Percentiles rank a stretch among this genome's conserved stretches.
Conservation (phyloP, 2,797 vertebrate species). For the Novumbra hubbsi region DNA sequence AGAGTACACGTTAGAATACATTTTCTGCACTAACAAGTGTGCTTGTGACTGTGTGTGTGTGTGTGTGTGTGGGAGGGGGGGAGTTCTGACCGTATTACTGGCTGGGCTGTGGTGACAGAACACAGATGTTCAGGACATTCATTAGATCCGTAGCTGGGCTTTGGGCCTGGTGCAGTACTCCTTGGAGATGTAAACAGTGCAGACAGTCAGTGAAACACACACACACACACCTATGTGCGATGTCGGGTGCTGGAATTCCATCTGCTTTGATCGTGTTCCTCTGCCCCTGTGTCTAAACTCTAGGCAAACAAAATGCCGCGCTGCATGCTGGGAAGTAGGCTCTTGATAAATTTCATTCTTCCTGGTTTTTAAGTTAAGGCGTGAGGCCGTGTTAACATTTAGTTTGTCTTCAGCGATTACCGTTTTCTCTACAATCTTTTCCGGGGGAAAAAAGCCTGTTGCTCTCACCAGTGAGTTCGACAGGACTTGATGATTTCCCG, state of each 20-base stretch:
- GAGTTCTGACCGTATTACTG: background rate
- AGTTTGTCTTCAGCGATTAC: background rate
- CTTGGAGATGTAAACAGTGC: constrained; percentile 19
- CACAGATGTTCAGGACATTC: constrained; percentile 3
- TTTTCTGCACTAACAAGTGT: background rate
- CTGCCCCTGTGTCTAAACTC: constrained; percentile 17
- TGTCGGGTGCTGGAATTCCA: constrained; percentile 12
- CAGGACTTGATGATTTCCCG: background rate
- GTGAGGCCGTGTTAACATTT: too few species aligned
- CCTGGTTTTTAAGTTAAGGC: background rate
- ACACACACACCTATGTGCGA: constrained; percentile 1
- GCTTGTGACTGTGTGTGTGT: background rate
- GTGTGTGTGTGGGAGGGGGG: too few species aligned
- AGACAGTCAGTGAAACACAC: constrained; percentile 7
- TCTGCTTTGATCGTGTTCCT: constrained; percentile 27
- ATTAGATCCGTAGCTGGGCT: background rate
- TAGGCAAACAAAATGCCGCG: constrained; percentile 27
- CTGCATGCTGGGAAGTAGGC: constrained; percentile 37
- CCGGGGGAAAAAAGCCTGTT: background rate
- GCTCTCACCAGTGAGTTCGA: background rate
- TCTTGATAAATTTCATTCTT: constrained; percentile 30
- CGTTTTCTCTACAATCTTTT: background rate
- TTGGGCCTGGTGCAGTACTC: background rate
- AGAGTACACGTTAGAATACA: background rate
- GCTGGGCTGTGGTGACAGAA: background rate